A percentile compares a stretch with the other conserved stretches of the same genome.
phyloP scores from a whole-genome alignment of 2,888 invertebrate species.

The Epirrita christyi region DNA sequence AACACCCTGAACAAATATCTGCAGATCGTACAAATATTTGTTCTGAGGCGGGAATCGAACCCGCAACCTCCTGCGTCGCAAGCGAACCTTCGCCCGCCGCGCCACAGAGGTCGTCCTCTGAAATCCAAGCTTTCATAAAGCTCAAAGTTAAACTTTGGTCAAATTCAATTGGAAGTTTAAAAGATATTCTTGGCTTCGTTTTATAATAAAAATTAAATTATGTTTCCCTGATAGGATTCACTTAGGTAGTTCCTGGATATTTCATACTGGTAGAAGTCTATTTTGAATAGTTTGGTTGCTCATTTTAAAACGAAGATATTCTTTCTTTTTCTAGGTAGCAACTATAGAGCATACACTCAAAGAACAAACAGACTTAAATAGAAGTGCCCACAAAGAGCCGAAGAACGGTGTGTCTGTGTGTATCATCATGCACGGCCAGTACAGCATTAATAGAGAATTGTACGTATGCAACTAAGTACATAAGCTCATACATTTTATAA shows the following conservation, averaged over 20 bases:
- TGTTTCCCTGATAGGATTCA: too few relatives aligned
- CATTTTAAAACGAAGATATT: not conserved
- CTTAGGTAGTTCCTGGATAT: too few relatives aligned
- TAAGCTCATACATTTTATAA: too few relatives aligned
- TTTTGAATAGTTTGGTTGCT: too few relatives aligned
- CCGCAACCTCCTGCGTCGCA: too few relatives aligned
- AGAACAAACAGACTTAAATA: slow-evolving; percentile 28
- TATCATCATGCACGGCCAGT: not conserved
- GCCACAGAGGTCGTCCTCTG: too few relatives aligned
- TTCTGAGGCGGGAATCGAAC: too few relatives aligned
- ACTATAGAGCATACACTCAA: slow-evolving; percentile 23
- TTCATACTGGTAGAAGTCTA: too few relatives aligned
- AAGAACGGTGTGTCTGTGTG: slow-evolving; percentile 13
- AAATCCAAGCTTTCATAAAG: not conserved
- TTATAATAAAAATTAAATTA: too few relatives aligned
- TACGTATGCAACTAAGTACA: not conserved
- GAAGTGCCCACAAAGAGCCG: slow-evolving; percentile 22
- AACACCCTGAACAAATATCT: too few relatives aligned
- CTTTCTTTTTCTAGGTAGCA: slow-evolving; percentile 9
- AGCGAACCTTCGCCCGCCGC: too few relatives aligned
- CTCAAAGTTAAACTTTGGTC: not conserved
- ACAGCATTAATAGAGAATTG: slow-evolving; percentile 7
- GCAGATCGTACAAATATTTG: too few relatives aligned
- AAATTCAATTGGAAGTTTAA: not conserved
- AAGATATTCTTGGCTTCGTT: not conserved